phyloP scores from a whole-genome alignment of 2,888 invertebrate genomes.

The Ellobium chinense region DNA sequence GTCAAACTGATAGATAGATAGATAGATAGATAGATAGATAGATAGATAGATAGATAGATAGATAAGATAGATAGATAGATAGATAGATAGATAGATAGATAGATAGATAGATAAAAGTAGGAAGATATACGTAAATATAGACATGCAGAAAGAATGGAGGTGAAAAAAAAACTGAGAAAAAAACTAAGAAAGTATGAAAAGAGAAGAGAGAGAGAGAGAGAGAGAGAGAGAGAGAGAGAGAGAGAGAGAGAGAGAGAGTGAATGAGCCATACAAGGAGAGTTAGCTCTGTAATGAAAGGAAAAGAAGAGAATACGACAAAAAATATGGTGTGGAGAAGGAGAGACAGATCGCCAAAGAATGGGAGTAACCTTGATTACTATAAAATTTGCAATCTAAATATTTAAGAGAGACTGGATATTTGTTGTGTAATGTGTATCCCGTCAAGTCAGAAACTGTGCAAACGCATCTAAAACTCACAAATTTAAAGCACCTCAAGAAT shows the following conservation, averaged over 20 bases:
- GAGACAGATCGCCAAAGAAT: constrained; percentile 4
- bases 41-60: not conserved
- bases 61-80: not conserved
- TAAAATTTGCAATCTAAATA: too few species aligned
- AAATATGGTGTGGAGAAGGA: not conserved
- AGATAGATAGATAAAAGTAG: not conserved
- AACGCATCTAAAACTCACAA: too few species aligned
- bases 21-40: not conserved
- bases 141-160: not conserved
- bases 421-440: too few species aligned
- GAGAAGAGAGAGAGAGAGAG: not conserved
- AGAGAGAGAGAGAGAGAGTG: too few species aligned
- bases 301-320: not conserved
- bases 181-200: too few species aligned
- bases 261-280: constrained; percentile 1
- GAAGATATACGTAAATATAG: not conserved
- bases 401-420: too few species aligned
- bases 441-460: too few species aligned
- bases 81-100: not conserved
- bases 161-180: not conserved
- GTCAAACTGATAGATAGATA: not conserved
- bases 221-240: constrained; percentile 11
- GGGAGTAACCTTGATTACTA: too few species aligned
- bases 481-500: too few species aligned
- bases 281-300: not conserved